Conservation (phyloP, 2,888 invertebrate genomes). For the Zonitis immaculata region DNA sequence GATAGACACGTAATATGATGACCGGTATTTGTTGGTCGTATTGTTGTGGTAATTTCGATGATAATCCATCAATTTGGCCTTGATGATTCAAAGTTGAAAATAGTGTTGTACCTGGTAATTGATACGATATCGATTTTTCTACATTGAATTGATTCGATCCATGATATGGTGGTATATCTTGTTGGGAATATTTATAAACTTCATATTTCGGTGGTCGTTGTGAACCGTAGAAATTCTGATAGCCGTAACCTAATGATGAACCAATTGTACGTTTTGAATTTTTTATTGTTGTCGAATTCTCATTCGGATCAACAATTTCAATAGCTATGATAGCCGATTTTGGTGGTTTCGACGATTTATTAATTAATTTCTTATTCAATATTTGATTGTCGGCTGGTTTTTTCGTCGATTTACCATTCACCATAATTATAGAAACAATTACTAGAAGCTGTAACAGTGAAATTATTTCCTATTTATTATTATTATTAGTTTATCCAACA, state of each 20-base stretch:
- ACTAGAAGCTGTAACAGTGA: no score
- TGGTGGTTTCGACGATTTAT: slow-evolving; percentile 31
- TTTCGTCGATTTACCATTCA: slow-evolving; percentile 8
- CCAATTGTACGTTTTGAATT: slow-evolving; percentile 69
- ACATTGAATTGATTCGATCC: slow-evolving; percentile 23
- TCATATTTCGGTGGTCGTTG: slow-evolving; percentile 54
- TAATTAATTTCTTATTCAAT: slow-evolving; percentile 13
- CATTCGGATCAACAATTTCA: slow-evolving; percentile 57
- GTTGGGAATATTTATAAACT: slow-evolving; percentile 67
- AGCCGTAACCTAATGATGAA: slow-evolving; percentile 66
- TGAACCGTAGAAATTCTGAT: slow-evolving; percentile 52
- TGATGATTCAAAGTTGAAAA: slow-evolving; percentile 40
- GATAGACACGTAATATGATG: slow-evolving; percentile 55
- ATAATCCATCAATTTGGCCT: slow-evolving; percentile 52
- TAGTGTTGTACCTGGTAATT: slow-evolving; percentile 40
- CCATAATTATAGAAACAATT: no score
- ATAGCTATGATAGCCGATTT: slow-evolving; percentile 59
- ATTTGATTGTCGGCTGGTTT: slow-evolving; percentile 10
- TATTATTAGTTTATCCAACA: no score
- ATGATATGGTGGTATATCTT: slow-evolving; percentile 53
- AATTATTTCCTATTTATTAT: slow-evolving; percentile 20
- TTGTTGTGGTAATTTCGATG: slow-evolving; percentile 50
- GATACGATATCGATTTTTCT: slow-evolving; percentile 36
- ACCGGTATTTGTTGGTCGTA: slow-evolving; percentile 54
- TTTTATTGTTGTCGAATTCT: slow-evolving; percentile 41